Evolutionary conservation across 1,140 invertebrate species (phyloP).

Genomic region (Epicauta chinensis): DNA sequence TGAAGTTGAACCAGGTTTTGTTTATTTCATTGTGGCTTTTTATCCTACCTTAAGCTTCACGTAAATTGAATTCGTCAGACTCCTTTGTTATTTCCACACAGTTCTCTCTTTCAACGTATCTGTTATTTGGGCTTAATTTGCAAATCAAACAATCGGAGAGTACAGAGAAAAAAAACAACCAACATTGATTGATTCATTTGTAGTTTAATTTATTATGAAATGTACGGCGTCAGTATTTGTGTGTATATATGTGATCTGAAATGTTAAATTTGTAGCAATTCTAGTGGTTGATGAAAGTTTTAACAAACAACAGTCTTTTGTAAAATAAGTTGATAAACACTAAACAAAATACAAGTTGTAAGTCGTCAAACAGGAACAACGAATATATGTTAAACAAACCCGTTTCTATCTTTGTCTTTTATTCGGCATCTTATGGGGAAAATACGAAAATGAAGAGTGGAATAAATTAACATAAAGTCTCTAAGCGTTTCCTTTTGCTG

Average conservation of each 20-base stretch:
- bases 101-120: too few species aligned
- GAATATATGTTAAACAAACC: slow-evolving; percentile 16
- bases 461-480: slow-evolving; percentile 41
- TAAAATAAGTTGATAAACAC: slow-evolving; percentile 23
- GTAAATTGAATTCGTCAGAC: slow-evolving; percentile 23
- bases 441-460: slow-evolving; percentile 34
- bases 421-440: slow-evolving; percentile 23
- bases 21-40: slow-evolving; percentile 24
- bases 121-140: not conserved
- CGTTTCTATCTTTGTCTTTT: too few species aligned
- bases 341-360: slow-evolving; percentile 30
- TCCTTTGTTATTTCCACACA: slow-evolving; percentile 17
- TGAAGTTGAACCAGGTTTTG: slow-evolving; percentile 21
- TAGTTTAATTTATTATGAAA: too few species aligned
- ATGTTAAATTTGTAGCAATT: not conserved
- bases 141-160: not conserved
- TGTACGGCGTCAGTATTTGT: too few species aligned
- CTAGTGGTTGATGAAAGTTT: too few species aligned
- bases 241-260: not conserved
- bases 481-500: slow-evolving; percentile 26
- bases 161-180: slow-evolving; percentile 2
- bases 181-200: not conserved
- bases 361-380: slow-evolving; percentile 23
- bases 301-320: too few species aligned
- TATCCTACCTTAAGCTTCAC: slow-evolving; percentile 21